Evolutionary conservation across 2,797 vertebrate species (phyloP).

Genomic region (Sebastes minor): DNA sequence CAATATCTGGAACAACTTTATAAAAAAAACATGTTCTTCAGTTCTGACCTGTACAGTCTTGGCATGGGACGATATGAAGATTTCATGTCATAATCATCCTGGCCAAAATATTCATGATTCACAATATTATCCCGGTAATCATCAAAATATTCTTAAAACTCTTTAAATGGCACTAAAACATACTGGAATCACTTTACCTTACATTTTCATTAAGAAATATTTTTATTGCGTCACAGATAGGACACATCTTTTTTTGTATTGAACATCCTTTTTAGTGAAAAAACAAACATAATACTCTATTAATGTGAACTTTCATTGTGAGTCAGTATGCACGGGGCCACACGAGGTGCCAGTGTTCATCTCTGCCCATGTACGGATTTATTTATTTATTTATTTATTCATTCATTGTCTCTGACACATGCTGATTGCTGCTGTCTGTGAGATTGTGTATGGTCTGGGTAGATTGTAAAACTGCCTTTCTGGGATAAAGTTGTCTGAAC

Average conservation of each 20-base stretch:
- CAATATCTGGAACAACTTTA: not conserved
- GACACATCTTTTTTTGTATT: not conserved
- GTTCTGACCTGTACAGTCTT: not conserved
- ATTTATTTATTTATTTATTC: not conserved
- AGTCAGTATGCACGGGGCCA: not conserved
- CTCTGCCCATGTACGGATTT: not conserved
- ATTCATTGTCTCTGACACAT: not conserved
- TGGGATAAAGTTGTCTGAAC: no score
- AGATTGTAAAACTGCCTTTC: no score
- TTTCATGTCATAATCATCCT: not conserved
- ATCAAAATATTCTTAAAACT: not conserved
- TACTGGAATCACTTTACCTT: not conserved
- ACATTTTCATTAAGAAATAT: not conserved
- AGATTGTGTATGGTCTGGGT: no score
- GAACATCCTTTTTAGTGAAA: not conserved
- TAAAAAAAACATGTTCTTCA: not conserved
- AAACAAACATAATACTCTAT: not conserved
- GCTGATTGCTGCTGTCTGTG: no score
- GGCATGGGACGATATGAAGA: not conserved
- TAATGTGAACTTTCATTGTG: not conserved
- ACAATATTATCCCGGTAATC: no score
- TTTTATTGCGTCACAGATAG: not conserved
- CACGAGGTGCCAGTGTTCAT: no score
- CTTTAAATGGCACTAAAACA: not conserved
- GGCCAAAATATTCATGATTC: not conserved